A percentile compares a stretch with the other conserved stretches of the same genome.
Evolutionary conservation across 2,888 invertebrate genomes (phyloP).

Genomic region (Lampropteryx suffumata): DNA sequence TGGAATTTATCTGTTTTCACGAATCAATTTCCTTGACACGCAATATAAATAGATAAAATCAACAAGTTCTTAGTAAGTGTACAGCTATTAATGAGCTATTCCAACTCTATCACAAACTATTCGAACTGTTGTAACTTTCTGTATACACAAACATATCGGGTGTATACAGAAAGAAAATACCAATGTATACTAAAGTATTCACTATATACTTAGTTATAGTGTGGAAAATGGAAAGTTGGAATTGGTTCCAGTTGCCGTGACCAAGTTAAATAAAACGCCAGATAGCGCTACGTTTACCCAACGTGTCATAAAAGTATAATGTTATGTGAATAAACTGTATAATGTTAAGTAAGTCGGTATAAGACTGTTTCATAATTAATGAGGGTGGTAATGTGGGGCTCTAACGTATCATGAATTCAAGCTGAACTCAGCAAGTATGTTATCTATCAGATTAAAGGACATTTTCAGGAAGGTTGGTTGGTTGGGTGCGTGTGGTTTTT

Average conservation of each 20-base stretch:
- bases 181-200: no score
- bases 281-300: conserved; percentile 14
- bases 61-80: not conserved
- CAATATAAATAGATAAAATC: no score
- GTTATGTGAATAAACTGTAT: conserved; percentile 1
- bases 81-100: not conserved
- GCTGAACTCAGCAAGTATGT: no score
- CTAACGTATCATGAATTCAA: not conserved
- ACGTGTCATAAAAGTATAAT: conserved; percentile 14
- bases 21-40: no score
- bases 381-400: conserved; percentile 1
- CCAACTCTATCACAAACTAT: not conserved
- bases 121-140: not conserved
- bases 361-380: conserved; percentile 19
- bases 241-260: conserved; percentile 13
- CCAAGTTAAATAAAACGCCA: conserved; percentile 13
- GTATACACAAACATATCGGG: no score
- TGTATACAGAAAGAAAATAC: no score
- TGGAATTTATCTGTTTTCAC: no score
- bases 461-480: no score
- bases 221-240: conserved; percentile 3
- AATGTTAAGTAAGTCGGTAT: conserved; percentile 1
- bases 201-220: not conserved
- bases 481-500: no score
- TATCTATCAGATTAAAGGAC: no score